Base-by-base conservation (phyloP, 2,797 vertebrate species). In the Odontamblyopus lacepedii region DNA sequence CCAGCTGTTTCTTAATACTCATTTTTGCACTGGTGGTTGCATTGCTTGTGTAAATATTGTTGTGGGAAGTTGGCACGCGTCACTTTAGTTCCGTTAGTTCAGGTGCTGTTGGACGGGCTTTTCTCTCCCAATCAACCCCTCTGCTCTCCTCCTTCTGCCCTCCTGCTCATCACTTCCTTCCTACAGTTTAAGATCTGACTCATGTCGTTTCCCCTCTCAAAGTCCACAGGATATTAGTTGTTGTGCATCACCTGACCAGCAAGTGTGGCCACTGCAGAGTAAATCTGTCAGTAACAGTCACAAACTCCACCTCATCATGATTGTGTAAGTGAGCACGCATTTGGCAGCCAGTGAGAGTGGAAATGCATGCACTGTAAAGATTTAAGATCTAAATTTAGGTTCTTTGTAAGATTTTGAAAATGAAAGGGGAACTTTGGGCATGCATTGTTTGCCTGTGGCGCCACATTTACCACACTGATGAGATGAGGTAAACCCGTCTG, bases 371-470 rank as follows among this genome's bases (percentile, higher is more conserved):
- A 84, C 84, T 67, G 73, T 89, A 87, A 51, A 59, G 73, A 65
- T 88, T 89, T 88, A 53, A 57, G 70, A 63, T 76, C 79, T 93
- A 93, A 92, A 92, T 93, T 92, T 92, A 92, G 89, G 89, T 79
- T 81, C 86, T 92, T 91, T 90, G 92, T 91, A 82, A 90, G 77
- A 92, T 89, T 89, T 92, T 92, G 82, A 88, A 48, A 92, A 89
- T 89, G 87, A 89, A 91, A 87, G 89, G 91, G 91, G 91, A 93
- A 92, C 88, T 82, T 78, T 85, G 87, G 84, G 92, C 81, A 82
- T 91, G 91, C 88, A 88, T 88, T 91, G 91, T 89, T 86, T 89
- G 83, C 79, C 77, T 65, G 44, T 83, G 87, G 84, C 80, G 78
- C 88, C 90, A 60, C 57, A 5, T 16, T 60, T 82, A 75, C 79